Evolutionary conservation across 2,113 vertebrate genomes (phyloP), one percentile per base, ranked within the genome.

Genomic region (Siniperca knerii): DNA sequence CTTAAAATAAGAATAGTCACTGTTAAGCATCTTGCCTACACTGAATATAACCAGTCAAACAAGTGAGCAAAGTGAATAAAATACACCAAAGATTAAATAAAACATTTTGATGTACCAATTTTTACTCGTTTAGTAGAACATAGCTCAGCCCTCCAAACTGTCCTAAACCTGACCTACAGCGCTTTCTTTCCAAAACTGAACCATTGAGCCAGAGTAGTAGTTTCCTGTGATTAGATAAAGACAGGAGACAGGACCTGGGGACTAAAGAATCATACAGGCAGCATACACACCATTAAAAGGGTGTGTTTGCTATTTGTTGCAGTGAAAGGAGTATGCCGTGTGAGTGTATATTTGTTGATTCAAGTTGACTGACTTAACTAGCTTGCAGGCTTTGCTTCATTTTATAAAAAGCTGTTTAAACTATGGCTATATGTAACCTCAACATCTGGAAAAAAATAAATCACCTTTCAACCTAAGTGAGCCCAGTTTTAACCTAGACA

Each of bases 181-280:
- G 37, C 23, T 54, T 29, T 60, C 42, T 54, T 65, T 75, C 21
- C 29, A 42, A 79, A 80, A 66, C 11, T 23, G 15, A 57, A 58
- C 18, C 12, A 29, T 25, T 80, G 23, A 66, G 73, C 11, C 44
- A n/a, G 6, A 64, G 35, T 8, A 57, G 54, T 29, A 29, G 29
- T 2, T 29, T 29, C 29, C 29, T 29, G 29, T 29, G 29, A 29
- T 29, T 29, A 29, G 29, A 79, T 40, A 68, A 42, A 82, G 61
- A 58, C 61, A 75, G 35, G 35, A 82, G 54, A 68, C 60, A 70
- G 75, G 72, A 75, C 74, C 29, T 62, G 66, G 23, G 52, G 33
- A 79, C 46, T 60, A 67, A 81, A 64, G 60, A 78, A 81, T 69
- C 52, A 25, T 77, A 57, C 25, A 11, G n/a, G 55, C 42, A 77